Evolutionary conservation across 2,888 invertebrate genomes (phyloP), one percentile per base, ranked within the genome.

Genomic region (Blomia tropicalis): DNA sequence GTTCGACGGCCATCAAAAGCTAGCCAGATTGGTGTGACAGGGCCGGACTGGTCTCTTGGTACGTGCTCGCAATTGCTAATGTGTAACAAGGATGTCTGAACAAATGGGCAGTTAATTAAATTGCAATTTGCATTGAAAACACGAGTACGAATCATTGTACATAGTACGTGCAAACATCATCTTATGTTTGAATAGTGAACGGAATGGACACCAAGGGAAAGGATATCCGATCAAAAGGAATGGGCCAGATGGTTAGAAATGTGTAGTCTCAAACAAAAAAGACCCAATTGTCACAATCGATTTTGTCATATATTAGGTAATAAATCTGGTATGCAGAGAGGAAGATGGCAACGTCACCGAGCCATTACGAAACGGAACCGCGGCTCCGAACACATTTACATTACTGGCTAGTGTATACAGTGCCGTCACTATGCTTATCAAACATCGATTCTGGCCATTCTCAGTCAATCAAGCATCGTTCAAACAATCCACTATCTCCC

Each of bases 401-500:
- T n/a, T n/a, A n/a, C n/a, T n/a, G n/a, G n/a, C n/a, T n/a, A n/a
- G n/a, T n/a, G n/a, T n/a, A n/a, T n/a, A n/a, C n/a, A n/a, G n/a
- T n/a, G n/a, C n/a, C n/a, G 22, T 14, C 51, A 47, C 51, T 47
- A 11, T 47, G 23, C 27, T 47, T 47, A 47, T 47, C 51, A 47
- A 47, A 47, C 51, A 47, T 47, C 51, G 51, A 47, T 47, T 47
- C 51, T 47, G 51, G 23, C 51, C 51, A 47, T 47, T 47, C 27
- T 47, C 51, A 47, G 51, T 47, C 51, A 47, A 47, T 47, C 51
- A 27, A 22, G 22, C n/a, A n/a, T n/a, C n/a, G n/a, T n/a, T 7
- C 51, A 47, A 47, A 47, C 51, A 47, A 11, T n/a, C n/a, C n/a
- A n/a, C n/a, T n/a, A n/a, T n/a, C n/a, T n/a, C n/a, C n/a, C n/a